Conservation (phyloP, 2,888 invertebrate species). For the Uloborus plumipes region DNA sequence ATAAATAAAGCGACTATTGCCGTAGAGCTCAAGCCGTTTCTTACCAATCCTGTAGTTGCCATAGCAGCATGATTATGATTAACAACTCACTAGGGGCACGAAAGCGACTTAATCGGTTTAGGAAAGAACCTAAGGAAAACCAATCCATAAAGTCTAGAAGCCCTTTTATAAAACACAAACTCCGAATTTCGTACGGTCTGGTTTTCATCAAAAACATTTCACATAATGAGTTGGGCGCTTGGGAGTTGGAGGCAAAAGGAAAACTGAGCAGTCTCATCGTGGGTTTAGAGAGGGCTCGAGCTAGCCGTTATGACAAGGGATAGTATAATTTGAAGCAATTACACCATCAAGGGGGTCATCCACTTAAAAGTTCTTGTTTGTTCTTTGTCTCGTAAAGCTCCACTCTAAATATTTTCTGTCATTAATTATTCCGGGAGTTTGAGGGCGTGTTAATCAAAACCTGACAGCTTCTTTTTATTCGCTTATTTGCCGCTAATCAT, state of each 20-base stretch:
- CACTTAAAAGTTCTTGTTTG: slow-evolving; percentile 49
- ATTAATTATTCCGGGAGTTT: slow-evolving; percentile 31
- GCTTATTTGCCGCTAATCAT: slow-evolving; percentile 10
- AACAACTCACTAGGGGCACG: slow-evolving; percentile 48
- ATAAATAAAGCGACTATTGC: slow-evolving; percentile 59
- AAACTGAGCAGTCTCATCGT: slow-evolving; percentile 23
- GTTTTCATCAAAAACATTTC: slow-evolving; percentile 60
- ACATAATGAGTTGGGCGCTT: slow-evolving; percentile 54
- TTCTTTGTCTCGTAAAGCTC: slow-evolving; percentile 32
- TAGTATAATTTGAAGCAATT: slow-evolving; percentile 63
- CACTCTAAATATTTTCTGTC: slow-evolving; percentile 44
- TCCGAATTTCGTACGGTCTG: slow-evolving; percentile 50
- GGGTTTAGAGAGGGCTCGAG: slow-evolving; percentile 44
- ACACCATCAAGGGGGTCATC: slow-evolving; percentile 51
- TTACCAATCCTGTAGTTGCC: slow-evolving; percentile 61
- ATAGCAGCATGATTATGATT: slow-evolving; percentile 63
- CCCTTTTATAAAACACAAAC: slow-evolving; percentile 64
- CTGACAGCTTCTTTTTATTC: slow-evolving; percentile 3
- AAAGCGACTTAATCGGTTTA: slow-evolving; percentile 63
- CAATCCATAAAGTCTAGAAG: slow-evolving; percentile 60
- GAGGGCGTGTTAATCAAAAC: slow-evolving; percentile 17
- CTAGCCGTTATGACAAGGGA: slow-evolving; percentile 56
- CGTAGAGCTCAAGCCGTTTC: slow-evolving; percentile 52
- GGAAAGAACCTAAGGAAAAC: slow-evolving; percentile 61
- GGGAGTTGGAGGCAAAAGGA: slow-evolving; percentile 45